Evolutionary conservation across 1,140 invertebrate species (phyloP), one percentile per base, ranked within the genome.

Genomic region (Megalonaias nervosa): DNA sequence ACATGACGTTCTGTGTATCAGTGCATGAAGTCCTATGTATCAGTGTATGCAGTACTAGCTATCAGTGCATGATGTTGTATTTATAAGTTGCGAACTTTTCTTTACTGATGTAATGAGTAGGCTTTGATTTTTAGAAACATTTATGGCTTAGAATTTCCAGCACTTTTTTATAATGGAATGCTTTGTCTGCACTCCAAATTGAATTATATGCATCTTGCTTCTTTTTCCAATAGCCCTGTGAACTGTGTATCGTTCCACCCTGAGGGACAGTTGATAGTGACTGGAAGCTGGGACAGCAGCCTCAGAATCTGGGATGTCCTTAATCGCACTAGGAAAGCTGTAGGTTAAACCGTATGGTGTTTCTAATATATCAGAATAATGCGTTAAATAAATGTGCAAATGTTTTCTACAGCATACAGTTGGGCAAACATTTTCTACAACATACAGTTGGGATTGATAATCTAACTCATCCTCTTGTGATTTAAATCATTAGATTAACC

Each of bases 211-310:
- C 48, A 57, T 69, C 16, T 69, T 67, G 11, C 70, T 76, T 38
- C 19, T 66, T 71, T 65, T 58, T 59, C 38, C 71, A 78, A n/a
- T 75, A 89, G 88, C 61, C 91, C 91, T 31, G 83, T 91, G 19
- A 92, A 91, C 74, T 89, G 90, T 85, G 87, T 92, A 31, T 81
- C 86, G 65, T 91, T 91, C 75, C 90, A 92, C 71, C 90, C 90
- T n/a, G 83, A 85, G 56, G 86, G 84, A 13, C 85, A 89, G 78
- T 71, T 83, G 64, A 84, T 91, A n/a, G 85, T 89, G 4, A 88
- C 85, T 59, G 89, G 89, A 76, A 89, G 77, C 57, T 92, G 91
- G 91, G 90, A 91, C 76, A 75, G 87, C 48, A 85, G 81, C 16
- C 74, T 91, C 19, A 84, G 87, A 75, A 88, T 91, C 60, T 92